Percentiles rank a stretch among this genome's conserved stretches.
Evolutionary conservation across 1,140 invertebrate genomes (phyloP).

Genomic region (Polyergus mexicanus): DNA sequence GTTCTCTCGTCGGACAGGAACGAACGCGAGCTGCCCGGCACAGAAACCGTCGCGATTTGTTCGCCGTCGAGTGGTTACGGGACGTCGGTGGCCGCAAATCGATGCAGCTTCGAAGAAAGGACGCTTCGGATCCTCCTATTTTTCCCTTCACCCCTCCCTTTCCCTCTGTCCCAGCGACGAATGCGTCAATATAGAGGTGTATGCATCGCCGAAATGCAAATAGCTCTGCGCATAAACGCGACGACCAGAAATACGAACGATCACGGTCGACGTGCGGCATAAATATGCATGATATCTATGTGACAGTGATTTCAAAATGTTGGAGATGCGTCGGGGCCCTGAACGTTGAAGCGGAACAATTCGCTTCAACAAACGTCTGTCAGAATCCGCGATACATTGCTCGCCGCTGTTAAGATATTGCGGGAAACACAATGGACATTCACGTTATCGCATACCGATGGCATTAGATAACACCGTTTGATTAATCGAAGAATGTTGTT

Average conservation of each 20-base stretch:
- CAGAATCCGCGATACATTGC: slow-evolving; percentile 47
- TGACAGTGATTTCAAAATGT: slow-evolving; percentile 64
- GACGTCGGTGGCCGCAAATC: slow-evolving; percentile 45
- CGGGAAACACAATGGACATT: slow-evolving; percentile 2
- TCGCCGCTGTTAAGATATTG: slow-evolving; percentile 49
- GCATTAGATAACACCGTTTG: background rate
- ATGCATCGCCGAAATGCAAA: slow-evolving; percentile 54
- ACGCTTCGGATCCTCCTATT: background rate
- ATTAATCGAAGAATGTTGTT: slow-evolving; percentile 2
- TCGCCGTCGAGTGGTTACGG: slow-evolving; percentile 55
- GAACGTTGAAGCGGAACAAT: slow-evolving; percentile 39
- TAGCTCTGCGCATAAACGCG: slow-evolving; percentile 55
- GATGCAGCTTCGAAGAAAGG: slow-evolving; percentile 60
- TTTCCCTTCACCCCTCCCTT: background rate
- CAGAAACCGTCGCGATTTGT: slow-evolving; percentile 65
- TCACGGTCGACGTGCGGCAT: slow-evolving; percentile 57
- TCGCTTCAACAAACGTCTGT: slow-evolving; percentile 50
- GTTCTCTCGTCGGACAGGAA: slow-evolving; percentile 53
- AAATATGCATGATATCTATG: slow-evolving; percentile 63
- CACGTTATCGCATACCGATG: slow-evolving; percentile 13
- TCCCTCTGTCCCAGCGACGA: too few species aligned
- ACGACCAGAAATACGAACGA: slow-evolving; percentile 61
- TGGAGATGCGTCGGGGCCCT: slow-evolving; percentile 29
- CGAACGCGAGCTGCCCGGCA: slow-evolving; percentile 56
- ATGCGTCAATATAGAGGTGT: slow-evolving; percentile 1